Percentiles rank a stretch among this genome's conserved stretches.
These are phyloP conservation scores for Ochropacha duplaris DNA, from an alignment of 2,888 invertebrate species.

Conservation along the genomic window DNA sequence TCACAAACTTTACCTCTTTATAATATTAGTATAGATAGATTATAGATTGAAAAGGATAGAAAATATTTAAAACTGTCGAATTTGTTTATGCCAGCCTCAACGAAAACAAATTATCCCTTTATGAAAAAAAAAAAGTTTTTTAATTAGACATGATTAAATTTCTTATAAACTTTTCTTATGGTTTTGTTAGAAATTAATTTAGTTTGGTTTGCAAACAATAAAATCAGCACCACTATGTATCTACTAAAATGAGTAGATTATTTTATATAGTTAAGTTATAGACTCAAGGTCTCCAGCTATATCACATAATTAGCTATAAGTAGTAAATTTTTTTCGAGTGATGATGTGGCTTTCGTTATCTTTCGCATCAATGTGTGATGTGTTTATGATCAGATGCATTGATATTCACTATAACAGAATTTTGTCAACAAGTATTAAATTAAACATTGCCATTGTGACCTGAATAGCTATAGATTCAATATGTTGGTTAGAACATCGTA, in stretches of 20 bases:
- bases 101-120: too few species aligned
- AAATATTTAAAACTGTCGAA: too few species aligned
- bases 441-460: neutral
- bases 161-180: too few species aligned
- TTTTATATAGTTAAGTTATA: neutral
- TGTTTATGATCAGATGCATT: neutral
- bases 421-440: neutral
- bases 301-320: neutral
- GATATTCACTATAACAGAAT: neutral
- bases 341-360: neutral
- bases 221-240: too few species aligned
- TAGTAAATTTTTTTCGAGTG: neutral
- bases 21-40: too few species aligned
- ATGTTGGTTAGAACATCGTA: neutral
- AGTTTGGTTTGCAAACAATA: too few species aligned
- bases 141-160: too few species aligned
- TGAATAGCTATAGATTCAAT: neutral
- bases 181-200: too few species aligned
- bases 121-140: too few species aligned
- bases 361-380: neutral
- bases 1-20: too few species aligned
- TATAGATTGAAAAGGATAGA: too few species aligned
- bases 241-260: neutral
- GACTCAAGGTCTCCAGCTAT: neutral
- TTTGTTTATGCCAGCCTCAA: too few species aligned